Evolutionary conservation across 2,888 invertebrate genomes (phyloP).

Genomic region (Lasiommata megera): DNA sequence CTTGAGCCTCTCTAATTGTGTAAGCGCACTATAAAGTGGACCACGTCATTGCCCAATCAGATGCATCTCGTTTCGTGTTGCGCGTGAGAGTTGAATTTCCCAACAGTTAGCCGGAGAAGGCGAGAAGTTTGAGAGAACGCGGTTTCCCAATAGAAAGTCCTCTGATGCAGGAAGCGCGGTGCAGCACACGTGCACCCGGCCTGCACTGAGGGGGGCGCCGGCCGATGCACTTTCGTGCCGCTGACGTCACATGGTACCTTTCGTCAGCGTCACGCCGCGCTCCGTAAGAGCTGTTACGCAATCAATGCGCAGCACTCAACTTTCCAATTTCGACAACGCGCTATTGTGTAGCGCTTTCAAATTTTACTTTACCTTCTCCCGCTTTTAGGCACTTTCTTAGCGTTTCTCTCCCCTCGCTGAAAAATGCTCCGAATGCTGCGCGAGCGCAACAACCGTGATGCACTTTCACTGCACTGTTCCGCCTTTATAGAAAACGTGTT

Average conservation of each 20-base stretch:
- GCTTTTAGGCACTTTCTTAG: conserved; percentile 71
- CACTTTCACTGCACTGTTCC: conserved; percentile 70
- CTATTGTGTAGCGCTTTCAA: conserved; percentile 81
- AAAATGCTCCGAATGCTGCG: conserved; percentile 71
- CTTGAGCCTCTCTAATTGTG: conserved; percentile 49
- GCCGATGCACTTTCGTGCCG: conserved; percentile 78
- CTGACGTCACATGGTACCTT: conserved; percentile 76
- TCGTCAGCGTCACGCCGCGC: conserved; percentile 74
- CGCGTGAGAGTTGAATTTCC: conserved; percentile 72
- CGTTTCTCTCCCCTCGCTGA: conserved; percentile 73
- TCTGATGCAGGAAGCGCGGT: conserved; percentile 70
- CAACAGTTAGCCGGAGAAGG: conserved; percentile 58
- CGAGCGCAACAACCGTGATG: conserved; percentile 60
- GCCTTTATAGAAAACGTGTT: conserved; percentile 31
- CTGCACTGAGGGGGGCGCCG: conserved; percentile 52
- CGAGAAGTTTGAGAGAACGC: conserved; percentile 45
- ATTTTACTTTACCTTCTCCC: conserved; percentile 74
- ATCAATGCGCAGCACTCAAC: conserved; percentile 75
- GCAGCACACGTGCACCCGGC: conserved; percentile 49
- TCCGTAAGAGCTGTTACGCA: conserved; percentile 77
- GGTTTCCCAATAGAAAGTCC: conserved; percentile 80
- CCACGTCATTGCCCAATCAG: conserved; percentile 65
- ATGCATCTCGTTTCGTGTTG: conserved; percentile 68
- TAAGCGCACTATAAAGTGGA: conserved; percentile 59
- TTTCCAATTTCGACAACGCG: conserved; percentile 81